These are phyloP conservation scores for Hippolais icterina DNA, from an alignment of 2,113 vertebrate species.

Conservation along the genomic window DNA sequence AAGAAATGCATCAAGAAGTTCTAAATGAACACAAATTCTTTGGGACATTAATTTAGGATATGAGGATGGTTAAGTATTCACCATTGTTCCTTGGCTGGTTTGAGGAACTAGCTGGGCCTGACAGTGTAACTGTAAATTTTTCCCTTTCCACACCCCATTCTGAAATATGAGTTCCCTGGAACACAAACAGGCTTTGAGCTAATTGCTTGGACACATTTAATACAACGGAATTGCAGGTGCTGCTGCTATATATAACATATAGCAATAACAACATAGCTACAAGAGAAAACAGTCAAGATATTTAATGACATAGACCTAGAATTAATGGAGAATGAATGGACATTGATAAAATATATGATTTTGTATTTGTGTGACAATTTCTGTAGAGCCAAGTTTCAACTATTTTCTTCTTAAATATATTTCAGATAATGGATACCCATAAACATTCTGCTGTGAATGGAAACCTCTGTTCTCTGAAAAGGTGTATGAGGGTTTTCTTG, in stretches of 20 bases:
- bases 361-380: neutral
- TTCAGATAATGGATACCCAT: neutral
- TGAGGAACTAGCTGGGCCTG: neutral
- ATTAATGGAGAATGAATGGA: neutral
- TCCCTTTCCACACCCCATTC: slow-evolving; percentile 31
- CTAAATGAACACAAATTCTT: neutral
- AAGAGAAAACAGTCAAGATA: neutral
- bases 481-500: neutral
- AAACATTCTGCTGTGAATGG: neutral
- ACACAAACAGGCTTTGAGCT: neutral
- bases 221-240: neutral
- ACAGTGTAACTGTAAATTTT: neutral
- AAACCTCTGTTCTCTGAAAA: neutral
- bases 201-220: neutral
- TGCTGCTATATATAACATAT: neutral
- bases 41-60: neutral
- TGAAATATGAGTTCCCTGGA: slow-evolving; percentile 13
- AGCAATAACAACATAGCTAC: neutral
- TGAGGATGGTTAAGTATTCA: neutral
- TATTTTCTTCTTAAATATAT: neutral
- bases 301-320: neutral
- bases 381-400: neutral
- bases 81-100: neutral
- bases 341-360: neutral
- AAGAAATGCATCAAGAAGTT: neutral